Percentiles rank a stretch among this genome's conserved stretches.
These are phyloP conservation scores for Meiosimyza decipiens DNA, from an alignment of 2,888 invertebrate species.

Conservation along the genomic window DNA sequence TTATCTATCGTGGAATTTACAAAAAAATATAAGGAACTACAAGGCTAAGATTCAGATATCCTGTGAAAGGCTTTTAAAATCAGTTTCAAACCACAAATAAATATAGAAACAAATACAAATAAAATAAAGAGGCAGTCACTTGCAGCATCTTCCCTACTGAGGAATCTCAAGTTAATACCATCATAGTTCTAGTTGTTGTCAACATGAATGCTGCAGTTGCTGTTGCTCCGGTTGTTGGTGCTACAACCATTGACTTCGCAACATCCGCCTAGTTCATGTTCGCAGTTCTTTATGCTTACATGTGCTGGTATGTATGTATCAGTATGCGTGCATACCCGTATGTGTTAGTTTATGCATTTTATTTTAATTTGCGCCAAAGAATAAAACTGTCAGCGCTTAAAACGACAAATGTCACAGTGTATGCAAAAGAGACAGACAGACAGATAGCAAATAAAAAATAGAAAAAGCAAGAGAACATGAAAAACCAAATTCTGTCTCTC, in stretches of 20 bases:
- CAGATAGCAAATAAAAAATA: background rate
- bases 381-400: slow-evolving; percentile 32
- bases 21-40: no score
- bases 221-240: background rate
- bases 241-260: background rate
- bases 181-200: background rate
- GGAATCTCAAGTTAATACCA: no score
- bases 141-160: no score
- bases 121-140: no score
- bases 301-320: background rate
- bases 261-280: slow-evolving; percentile 13
- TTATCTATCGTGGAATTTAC: no score
- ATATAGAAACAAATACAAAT: no score
- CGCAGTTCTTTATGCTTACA: slow-evolving; percentile 3
- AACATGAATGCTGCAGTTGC: background rate
- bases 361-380: slow-evolving; percentile 30
- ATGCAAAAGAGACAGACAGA: slow-evolving; percentile 12
- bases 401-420: slow-evolving; percentile 27
- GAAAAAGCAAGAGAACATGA: background rate
- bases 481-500: slow-evolving; percentile 13
- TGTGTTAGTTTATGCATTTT: slow-evolving; percentile 26
- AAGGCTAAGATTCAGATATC: no score
- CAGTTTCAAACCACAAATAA: no score
- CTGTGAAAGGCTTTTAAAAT: no score
- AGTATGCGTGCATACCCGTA: background rate